Evolutionary conservation across 2,888 invertebrate genomes (phyloP), one percentile per base, ranked within the genome.

Genomic region (Germaria angustata): DNA sequence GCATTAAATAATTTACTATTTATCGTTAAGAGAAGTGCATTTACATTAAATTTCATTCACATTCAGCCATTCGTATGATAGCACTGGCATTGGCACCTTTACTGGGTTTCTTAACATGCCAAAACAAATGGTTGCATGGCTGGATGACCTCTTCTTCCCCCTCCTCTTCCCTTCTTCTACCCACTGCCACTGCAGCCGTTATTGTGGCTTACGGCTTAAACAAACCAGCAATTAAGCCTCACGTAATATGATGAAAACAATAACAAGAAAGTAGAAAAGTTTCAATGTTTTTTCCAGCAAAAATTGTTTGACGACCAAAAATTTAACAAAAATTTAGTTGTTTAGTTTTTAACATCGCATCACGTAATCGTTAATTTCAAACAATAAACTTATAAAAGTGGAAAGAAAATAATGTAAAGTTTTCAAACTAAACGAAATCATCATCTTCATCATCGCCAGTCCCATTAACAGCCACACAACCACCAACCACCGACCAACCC

Each of bases 51-150:
- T 65, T 57, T 39, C 15, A 72, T 72, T 71, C 36, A 57, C 66
- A 66, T 80, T 73, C 66, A 80, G 66, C 36, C 79, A 66, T 73
- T 73, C 39, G 51, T 66, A 32, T 34, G 24, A 71, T 53, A 15
- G 49, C 63, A 46, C 68, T 75, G 79, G 44, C 82, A 82, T 76
- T 82, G 82, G 65, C 65, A 75, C 75, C 69, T 82, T 71, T 73
- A 71, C 71, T 75, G 36, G 65, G 63, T 78, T 66, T 78, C 68
- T 73, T 71, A 49, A 68, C 24, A 46, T 15, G 53, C 63, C 32
- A 36, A 65, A 9, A 68, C 36, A 53, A 78, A 68, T 44, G 53
- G 24, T 20, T 68, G 44, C 46, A 66, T 55, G 66, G 49, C 15
- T 80, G 51, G 75, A 11, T 15, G 51, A 36, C 44, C 39, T 20